A percentile compares a stretch with the other conserved stretches of the same genome.
phyloP scores from a whole-genome alignment of 2,888 invertebrate species.

The Zonitis immaculata region DNA sequence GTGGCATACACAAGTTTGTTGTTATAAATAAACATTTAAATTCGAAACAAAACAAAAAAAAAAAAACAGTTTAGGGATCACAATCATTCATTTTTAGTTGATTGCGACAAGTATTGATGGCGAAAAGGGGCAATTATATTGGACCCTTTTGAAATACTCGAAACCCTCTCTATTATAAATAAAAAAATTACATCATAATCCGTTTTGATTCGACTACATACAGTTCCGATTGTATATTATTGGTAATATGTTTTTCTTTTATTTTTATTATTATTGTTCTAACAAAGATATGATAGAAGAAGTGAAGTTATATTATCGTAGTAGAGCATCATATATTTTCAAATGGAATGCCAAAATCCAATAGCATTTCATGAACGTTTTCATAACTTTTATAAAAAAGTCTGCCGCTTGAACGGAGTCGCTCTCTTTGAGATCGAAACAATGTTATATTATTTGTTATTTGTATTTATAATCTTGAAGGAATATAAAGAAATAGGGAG shows the following conservation, averaged over 20 bases:
- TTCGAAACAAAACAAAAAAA: neutral
- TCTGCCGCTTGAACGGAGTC: conserved; percentile 31
- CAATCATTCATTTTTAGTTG: conserved; percentile 36
- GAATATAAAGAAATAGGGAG: conserved; percentile 14
- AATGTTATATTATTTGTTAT: conserved; percentile 39
- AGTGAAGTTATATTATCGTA: conserved; percentile 14
- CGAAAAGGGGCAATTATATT: conserved; percentile 18
- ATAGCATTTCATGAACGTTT: conserved; percentile 36
- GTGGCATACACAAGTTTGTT: conserved; percentile 38
- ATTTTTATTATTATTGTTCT: neutral
- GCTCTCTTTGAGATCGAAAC: conserved; percentile 41
- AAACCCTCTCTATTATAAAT: neutral
- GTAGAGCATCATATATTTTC: too few species aligned
- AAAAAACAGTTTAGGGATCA: conserved; percentile 24
- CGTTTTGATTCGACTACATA: neutral
- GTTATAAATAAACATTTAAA: conserved; percentile 32
- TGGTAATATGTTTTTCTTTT: conserved; percentile 3
- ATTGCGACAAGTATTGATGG: conserved; percentile 37
- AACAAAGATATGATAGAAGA: conserved; percentile 2
- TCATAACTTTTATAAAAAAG: conserved; percentile 38
- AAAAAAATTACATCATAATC: neutral
- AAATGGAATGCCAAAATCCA: conserved; percentile 34
- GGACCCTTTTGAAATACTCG: neutral
- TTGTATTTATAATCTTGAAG: conserved; percentile 35
- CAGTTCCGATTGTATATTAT: neutral